A percentile compares a stretch with the other conserved stretches of the same genome.
phyloP scores from a whole-genome alignment of 1,140 invertebrate genomes.

The Trialeurodes vaporariorum region DNA sequence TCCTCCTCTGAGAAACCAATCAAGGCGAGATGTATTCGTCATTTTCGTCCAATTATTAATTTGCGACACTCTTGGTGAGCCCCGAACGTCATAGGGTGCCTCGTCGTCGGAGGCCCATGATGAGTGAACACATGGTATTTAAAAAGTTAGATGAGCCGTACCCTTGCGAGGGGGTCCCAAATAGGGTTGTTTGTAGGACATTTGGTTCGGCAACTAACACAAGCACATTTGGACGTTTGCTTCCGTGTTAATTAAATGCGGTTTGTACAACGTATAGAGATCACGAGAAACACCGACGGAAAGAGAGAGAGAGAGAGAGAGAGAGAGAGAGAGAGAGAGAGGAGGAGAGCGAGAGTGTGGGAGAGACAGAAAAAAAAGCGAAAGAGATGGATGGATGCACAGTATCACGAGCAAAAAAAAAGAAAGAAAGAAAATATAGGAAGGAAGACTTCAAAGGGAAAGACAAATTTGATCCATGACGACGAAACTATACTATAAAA shows the following conservation, averaged over 20 bases:
- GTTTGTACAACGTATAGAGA: background rate
- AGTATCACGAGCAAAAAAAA: too few species aligned
- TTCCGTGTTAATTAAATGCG: background rate
- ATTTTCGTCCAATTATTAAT: background rate
- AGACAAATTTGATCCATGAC: too few species aligned
- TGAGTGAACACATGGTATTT: background rate
- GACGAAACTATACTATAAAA: too few species aligned
- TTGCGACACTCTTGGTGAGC: background rate
- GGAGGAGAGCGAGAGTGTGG: too few species aligned
- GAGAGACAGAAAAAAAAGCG: too few species aligned
- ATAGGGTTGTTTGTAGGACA: background rate
- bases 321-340: background rate
- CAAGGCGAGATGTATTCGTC: background rate
- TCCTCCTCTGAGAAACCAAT: background rate
- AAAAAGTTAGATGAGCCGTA: background rate
- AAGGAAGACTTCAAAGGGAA: too few species aligned
- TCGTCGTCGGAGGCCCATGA: background rate
- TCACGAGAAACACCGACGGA: background rate
- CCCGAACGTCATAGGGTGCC: background rate
- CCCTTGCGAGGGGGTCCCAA: background rate
- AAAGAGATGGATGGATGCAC: too few species aligned
- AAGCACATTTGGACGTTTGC: too few species aligned
- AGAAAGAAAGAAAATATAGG: too few species aligned
- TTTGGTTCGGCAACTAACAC: background rate
- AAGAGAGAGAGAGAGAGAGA: background rate